These are phyloP conservation scores for Tethea ocularis DNA, from an alignment of 2,888 invertebrate species.

Conservation along the genomic window DNA sequence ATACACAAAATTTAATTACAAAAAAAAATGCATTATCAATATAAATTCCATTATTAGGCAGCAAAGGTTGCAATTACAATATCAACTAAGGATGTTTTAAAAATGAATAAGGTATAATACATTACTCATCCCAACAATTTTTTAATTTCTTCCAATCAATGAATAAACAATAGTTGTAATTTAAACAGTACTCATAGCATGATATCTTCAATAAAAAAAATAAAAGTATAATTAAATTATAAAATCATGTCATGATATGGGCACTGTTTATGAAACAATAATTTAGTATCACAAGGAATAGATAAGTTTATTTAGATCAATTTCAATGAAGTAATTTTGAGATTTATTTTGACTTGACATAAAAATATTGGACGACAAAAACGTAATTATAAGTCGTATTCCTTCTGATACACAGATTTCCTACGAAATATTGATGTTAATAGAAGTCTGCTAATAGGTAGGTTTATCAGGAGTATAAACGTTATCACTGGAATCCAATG, in stretches of 20 bases:
- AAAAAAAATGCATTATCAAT: slow-evolving; percentile 18
- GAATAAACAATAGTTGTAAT: slow-evolving; percentile 8
- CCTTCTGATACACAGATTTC: no score
- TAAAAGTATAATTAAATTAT: background rate
- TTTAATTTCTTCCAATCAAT: background rate
- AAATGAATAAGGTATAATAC: background rate
- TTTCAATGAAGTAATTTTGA: no score
- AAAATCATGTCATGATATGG: background rate
- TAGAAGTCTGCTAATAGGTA: background rate
- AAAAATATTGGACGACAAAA: background rate
- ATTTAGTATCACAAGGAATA: background rate
- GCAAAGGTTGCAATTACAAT: background rate
- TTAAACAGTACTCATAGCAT: slow-evolving; percentile 55
- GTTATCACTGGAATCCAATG: no score
- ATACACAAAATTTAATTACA: slow-evolving; percentile 34
- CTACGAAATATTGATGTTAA: no score
- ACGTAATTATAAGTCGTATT: no score
- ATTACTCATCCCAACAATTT: slow-evolving; percentile 28
- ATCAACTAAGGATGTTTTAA: background rate
- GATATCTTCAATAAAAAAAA: slow-evolving; percentile 21
- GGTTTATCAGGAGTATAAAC: no score
- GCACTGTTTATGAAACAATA: background rate
- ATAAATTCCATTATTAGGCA: background rate
- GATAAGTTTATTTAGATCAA: no score
- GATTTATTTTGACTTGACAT: no score